A percentile compares a stretch with the other conserved stretches of the same genome.
Conservation (phyloP, 2,888 invertebrate genomes). For the Noctua pronuba region DNA sequence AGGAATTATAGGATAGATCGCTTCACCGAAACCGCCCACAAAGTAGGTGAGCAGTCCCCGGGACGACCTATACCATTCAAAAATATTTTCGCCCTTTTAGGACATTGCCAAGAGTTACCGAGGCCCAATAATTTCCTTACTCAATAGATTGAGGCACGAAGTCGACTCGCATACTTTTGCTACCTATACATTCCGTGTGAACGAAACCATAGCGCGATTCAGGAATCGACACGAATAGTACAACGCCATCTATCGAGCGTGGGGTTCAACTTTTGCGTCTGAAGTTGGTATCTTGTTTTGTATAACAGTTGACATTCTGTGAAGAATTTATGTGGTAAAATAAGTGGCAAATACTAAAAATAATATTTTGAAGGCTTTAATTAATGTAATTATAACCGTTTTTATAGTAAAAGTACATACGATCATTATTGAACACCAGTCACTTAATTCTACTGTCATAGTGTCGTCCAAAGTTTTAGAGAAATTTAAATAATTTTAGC, state of each 20-base stretch:
- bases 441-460: no score
- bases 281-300: neutral
- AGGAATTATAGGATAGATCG: conserved; percentile 3
- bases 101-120: conserved; percentile 97
- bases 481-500: neutral
- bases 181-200: neutral
- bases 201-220: conserved; percentile 16
- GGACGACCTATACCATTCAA: conserved; percentile 97
- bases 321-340: neutral
- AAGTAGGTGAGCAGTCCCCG: conserved; percentile 94
- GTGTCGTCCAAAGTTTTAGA: no score
- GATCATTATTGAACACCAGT: no score
- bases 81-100: conserved; percentile 91
- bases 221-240: neutral
- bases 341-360: neutral
- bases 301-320: neutral
- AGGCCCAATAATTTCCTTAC: conserved; percentile 99
- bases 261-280: neutral
- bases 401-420: no score
- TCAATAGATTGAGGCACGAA: conserved; percentile 95
- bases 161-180: neutral
- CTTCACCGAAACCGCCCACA: conserved; percentile 89
- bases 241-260: conserved; percentile 14
- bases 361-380: neutral
- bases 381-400: neutral